Conservation (phyloP, 1,140 invertebrate species). For the Scaptomyza pallida region DNA sequence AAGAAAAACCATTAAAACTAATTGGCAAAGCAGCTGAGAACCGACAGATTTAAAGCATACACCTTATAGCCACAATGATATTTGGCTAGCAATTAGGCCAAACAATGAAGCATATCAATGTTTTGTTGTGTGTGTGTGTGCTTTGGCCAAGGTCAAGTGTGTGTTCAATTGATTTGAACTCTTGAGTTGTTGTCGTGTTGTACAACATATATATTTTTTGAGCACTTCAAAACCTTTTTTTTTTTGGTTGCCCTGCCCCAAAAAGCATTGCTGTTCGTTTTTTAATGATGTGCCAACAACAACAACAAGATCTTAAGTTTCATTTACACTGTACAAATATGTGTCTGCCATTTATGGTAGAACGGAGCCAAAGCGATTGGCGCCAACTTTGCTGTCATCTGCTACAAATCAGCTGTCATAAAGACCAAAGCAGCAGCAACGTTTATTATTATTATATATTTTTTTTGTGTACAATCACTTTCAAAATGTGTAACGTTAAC, state of each 20-base stretch:
- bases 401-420: constrained; percentile 81
- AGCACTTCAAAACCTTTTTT: not conserved
- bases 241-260: not conserved
- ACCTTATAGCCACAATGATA: not conserved
- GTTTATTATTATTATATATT: constrained; percentile 3
- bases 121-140: constrained; percentile 13
- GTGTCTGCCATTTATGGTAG: constrained; percentile 69
- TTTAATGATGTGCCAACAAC: constrained; percentile 71
- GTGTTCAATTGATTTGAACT: constrained; percentile 43
- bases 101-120: constrained; percentile 55
- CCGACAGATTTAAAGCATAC: not conserved
- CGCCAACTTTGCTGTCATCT: constrained; percentile 80
- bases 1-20: constrained; percentile 55
- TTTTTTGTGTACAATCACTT: constrained; percentile 74
- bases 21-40: constrained; percentile 45
- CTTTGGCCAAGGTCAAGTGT: constrained; percentile 63
- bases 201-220: no score
- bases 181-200: not conserved
- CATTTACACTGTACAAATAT: no score
- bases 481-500: constrained; percentile 55
- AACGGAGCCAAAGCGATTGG: constrained; percentile 54
- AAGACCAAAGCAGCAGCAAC: constrained; percentile 44
- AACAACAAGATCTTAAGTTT: constrained; percentile 3
- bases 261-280: constrained; percentile 21
- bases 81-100: constrained; percentile 19